phyloP scores from a whole-genome alignment of 2,888 invertebrate genomes.

The Stenoptilia bipunctidactyla region DNA sequence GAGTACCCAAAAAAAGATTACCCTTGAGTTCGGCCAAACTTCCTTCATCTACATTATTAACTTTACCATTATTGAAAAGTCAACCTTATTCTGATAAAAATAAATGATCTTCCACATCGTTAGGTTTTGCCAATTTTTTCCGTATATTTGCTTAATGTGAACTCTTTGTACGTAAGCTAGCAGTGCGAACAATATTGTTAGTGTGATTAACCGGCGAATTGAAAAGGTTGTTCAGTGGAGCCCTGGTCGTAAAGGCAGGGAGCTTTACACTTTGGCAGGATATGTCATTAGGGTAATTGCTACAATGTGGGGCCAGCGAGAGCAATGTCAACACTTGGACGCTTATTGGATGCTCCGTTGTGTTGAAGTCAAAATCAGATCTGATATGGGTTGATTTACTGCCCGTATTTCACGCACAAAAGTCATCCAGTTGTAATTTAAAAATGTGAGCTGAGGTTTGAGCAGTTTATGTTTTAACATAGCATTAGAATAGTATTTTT shows the following conservation, averaged over 20 bases:
- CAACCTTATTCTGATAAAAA: conserved; percentile 11
- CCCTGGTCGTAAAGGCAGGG: too few relatives aligned
- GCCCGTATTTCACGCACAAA: too few relatives aligned
- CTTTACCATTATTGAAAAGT: conserved; percentile 11
- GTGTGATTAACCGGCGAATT: conserved; percentile 1
- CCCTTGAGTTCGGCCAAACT: conserved; percentile 32
- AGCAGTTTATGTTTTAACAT: too few relatives aligned
- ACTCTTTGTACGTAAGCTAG: background rate
- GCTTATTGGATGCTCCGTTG: too few relatives aligned
- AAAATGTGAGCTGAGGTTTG: too few relatives aligned
- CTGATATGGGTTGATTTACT: too few relatives aligned
- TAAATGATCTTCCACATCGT: background rate
- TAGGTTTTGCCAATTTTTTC: conserved; percentile 27
- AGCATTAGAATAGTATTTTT: too few relatives aligned
- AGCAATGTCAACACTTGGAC: conserved; percentile 6
- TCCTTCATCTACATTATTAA: conserved; percentile 37
- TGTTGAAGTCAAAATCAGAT: too few relatives aligned
- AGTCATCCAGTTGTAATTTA: too few relatives aligned
- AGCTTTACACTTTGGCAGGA: background rate
- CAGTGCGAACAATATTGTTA: background rate
- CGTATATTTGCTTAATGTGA: conserved; percentile 25
- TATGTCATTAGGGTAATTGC: conserved; percentile 11
- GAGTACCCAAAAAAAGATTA: conserved; percentile 38
- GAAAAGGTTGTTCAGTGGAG: background rate
- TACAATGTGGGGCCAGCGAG: conserved; percentile 7